Evolutionary conservation across 2,113 vertebrate species (phyloP).

Genomic region (Phaethon lepturus): DNA sequence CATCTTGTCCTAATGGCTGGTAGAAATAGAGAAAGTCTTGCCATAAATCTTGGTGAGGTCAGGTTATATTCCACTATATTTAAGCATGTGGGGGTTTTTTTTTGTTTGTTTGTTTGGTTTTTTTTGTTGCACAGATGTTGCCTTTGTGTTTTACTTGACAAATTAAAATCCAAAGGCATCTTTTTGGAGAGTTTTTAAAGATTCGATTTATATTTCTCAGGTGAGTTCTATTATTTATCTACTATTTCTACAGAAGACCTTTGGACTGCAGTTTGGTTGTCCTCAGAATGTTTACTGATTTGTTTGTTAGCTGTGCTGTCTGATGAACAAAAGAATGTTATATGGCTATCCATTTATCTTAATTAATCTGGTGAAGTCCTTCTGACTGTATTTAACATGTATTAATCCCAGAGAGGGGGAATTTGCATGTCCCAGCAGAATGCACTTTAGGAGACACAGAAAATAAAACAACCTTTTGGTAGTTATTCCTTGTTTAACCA

Average conservation of each 20-base stretch:
- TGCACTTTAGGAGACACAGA: background rate
- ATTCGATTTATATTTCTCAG: background rate
- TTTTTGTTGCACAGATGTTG: background rate
- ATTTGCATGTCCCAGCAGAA: background rate
- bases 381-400: background rate
- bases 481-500: background rate
- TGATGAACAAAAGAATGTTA: background rate
- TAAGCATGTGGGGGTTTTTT: background rate
- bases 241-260: background rate
- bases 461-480: background rate
- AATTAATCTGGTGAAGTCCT: background rate
- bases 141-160: background rate
- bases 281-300: background rate
- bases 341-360: background rate
- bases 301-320: background rate
- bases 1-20: background rate
- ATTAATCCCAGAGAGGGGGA: background rate
- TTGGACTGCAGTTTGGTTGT: background rate
- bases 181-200: background rate
- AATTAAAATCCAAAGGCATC: background rate
- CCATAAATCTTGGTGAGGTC: background rate
- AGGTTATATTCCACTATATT: background rate
- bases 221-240: background rate
- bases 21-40: background rate
- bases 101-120: background rate